Base-by-base conservation (phyloP, 1,140 invertebrate species). In the Drosophila equinoxialis region DNA sequence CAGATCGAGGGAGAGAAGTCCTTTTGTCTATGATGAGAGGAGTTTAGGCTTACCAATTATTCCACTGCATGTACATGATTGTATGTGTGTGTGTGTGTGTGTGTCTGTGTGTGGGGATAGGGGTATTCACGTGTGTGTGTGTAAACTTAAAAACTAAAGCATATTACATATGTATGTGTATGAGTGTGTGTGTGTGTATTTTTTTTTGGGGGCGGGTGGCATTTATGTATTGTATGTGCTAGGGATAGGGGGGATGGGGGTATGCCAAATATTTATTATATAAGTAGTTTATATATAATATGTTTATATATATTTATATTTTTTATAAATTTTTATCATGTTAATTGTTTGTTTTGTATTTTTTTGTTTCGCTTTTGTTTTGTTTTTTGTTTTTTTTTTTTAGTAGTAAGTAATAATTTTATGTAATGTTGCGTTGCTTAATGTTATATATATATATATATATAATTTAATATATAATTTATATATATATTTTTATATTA, bases 391-490 rank as follows among this genome's bases (percentile, higher is more conserved):
- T 69, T 60, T 60, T 51, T 77, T 48, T 77, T 58, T 77, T 74
- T 79, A 77, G 79, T 86, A 80, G 69, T 87, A 83, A 82, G 69
- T 87, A 81, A 82, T 86, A 73, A 39, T 39, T 39, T 87, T 79
- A 79, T 86, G 83, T 86, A 86, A 86, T 86, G 79, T 86, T 87
- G 79, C 83, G 83, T 87, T 86, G 81, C 83, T 87, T 86, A 87
- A 71, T 79, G 62, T 78, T 57, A 42, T 71, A 77, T 80, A 60
- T 79, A 75, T 75, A 75, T 75, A 64, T 66, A 69, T 78, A 68
- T 72, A 63, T 68, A 54, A 62, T 65, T 70, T 68, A 68, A 59
- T 69, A 62, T 74, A 51, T 71, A 17, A 17, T 66, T 57, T 71
- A n/a, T 65, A 65, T 86, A 59, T 77, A 60, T 81, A 26, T 30